Evolutionary conservation across 92 coral and sea anemone genomes (phyloP).

Genomic region (Plumapathes pennacea): DNA sequence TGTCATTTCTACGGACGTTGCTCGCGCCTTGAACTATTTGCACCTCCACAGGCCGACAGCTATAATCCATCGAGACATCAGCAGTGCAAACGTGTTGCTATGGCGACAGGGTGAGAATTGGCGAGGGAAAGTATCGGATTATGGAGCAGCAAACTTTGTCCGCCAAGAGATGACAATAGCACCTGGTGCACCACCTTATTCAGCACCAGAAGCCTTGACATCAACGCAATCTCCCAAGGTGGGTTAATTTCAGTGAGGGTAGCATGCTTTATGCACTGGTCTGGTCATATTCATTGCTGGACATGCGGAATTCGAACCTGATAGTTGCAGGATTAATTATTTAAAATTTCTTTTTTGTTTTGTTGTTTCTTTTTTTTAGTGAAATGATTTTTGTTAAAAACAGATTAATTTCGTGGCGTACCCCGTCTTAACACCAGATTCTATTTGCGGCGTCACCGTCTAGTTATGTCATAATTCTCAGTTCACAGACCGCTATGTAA

Average conservation of each 20-base stretch:
- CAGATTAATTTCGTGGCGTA: no score
- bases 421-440: no score
- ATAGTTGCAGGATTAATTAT: no score
- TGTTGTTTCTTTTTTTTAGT: no score
- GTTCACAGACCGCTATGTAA: no score
- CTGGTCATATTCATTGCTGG: no score
- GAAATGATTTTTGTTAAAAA: no score
- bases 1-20: slow-evolving; percentile 56
- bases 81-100: slow-evolving; percentile 87
- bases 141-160: slow-evolving; percentile 85
- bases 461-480: no score
- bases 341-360: no score
- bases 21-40: slow-evolving; percentile 72
- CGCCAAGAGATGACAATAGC: slow-evolving; percentile 68
- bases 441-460: no score
- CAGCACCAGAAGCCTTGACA: slow-evolving; percentile 79
- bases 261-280: no score
- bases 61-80: slow-evolving; percentile 84
- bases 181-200: slow-evolving; percentile 79
- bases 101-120: slow-evolving; percentile 70
- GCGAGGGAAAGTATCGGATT: slow-evolving; percentile 85
- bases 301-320: no score
- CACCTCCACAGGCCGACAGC: slow-evolving; percentile 69
- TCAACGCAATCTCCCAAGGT: slow-evolving; percentile 81
- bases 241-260: background rate